Evolutionary conservation across 2,797 vertebrate genomes (phyloP), one percentile per base, ranked within the genome.

Genomic region (Enteromius trimaculatus): DNA sequence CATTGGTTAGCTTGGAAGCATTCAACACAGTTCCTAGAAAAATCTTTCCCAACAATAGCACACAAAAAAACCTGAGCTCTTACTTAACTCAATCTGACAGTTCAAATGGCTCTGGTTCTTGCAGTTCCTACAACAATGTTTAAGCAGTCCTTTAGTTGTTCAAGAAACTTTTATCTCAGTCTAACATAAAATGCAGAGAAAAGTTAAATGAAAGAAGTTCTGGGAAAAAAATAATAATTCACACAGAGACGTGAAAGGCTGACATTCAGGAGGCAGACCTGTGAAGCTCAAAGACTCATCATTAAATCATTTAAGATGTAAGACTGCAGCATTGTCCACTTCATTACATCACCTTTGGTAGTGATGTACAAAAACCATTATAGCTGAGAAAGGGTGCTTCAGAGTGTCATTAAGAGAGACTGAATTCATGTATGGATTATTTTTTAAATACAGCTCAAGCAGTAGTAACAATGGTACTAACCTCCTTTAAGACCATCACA

Each of bases 261-360:
- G 69, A 49, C 26, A 81, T 65, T 80, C 19, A 19, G 55, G 14
- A 71, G 49, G 23, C 79, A 53, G 37, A 44, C 37, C 66, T 62
- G 79, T 62, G 53, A 21, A 72, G 21, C 29, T 81, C 17, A 60
- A 31, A 71, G 53, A 71, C 26, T 70, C 11, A 37, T 37, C 53
- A 81, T 81, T 53, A 65, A 53, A 14, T 65, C 58, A 65, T 31
- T 26, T 21, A 80, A 55, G 37, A 16, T n/a, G 55, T 34, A 42
- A 42, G n/a, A 39, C 26, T n/a, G 47, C 26, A 26, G 14, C 69
- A 64, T 34, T 74, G 69, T 47, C 55, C 42, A 51, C 29, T 74
- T 81, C 58, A 74, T 81, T 81, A 81, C 3, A 74, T 81, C 29
- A 81, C 21, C 29, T 47, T 19, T 37, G 42, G 26, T 74, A 49